Evolutionary conservation across 2,113 vertebrate genomes (phyloP).

Genomic region (Plectropomus leopardus): DNA sequence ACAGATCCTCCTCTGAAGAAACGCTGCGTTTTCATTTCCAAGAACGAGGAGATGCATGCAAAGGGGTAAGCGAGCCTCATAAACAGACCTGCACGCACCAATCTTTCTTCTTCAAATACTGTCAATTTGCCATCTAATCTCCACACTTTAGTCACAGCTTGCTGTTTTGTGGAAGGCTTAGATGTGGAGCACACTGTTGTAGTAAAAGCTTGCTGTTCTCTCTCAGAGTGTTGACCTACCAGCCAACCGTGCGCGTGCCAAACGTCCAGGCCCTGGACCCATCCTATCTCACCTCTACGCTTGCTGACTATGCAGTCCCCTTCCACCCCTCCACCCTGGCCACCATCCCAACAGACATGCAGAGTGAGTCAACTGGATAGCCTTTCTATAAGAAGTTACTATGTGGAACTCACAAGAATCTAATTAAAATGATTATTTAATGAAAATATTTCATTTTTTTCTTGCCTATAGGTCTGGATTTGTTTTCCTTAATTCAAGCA

Average conservation of each 20-base stretch:
- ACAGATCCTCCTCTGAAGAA: constrained; percentile 89
- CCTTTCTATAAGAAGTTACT: background rate
- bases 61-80: constrained; percentile 88
- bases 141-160: background rate
- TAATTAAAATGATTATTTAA: too few relatives aligned
- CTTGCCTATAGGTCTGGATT: constrained; percentile 90
- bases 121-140: background rate
- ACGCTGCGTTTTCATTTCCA: constrained; percentile 92
- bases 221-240: constrained; percentile 93
- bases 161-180: background rate
- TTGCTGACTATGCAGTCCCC: constrained; percentile 93
- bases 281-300: constrained; percentile 89
- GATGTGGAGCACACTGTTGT: background rate
- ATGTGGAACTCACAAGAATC: background rate
- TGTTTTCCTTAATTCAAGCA: constrained; percentile 96
- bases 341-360: constrained; percentile 92
- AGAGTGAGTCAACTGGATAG: constrained; percentile 86
- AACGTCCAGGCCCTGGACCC: constrained; percentile 89
- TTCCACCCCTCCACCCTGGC: constrained; percentile 93
- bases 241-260: constrained; percentile 91
- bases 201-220: background rate
- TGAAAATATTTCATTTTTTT: constrained; percentile 38
- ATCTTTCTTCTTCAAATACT: too few relatives aligned
- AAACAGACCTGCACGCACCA: background rate
- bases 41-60: constrained; percentile 88